Percentiles rank a stretch among this genome's conserved stretches.
Evolutionary conservation across 2,888 invertebrate genomes (phyloP).

Genomic region (Acrobasis repandana): DNA sequence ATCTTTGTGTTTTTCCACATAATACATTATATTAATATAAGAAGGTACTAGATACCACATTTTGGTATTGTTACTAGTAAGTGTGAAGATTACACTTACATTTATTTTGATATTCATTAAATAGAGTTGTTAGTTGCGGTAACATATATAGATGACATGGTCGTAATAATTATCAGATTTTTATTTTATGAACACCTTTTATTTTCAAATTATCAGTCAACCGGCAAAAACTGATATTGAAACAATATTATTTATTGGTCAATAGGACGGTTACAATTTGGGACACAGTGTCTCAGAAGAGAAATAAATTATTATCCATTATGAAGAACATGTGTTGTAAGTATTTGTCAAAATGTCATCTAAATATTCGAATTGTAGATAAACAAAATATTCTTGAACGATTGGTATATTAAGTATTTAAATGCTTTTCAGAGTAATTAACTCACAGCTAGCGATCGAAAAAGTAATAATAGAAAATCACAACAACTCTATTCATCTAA

Average conservation of each 20-base stretch:
- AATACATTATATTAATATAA: constrained; percentile 35
- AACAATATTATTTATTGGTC: constrained; percentile 42
- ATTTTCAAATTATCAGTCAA: constrained; percentile 15
- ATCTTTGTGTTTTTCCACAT: constrained; percentile 45
- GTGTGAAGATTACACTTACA: constrained; percentile 19
- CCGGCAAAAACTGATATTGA: constrained; percentile 10
- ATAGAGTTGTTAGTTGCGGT: constrained; percentile 16
- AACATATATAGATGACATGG: constrained; percentile 20
- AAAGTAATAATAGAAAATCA: constrained; percentile 61
- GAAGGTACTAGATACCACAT: constrained; percentile 25
- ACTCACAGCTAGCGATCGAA: constrained; percentile 64
- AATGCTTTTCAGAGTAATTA: constrained; percentile 27
- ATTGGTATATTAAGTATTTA: constrained; percentile 10
- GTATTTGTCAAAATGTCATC: background rate
- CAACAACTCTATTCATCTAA: constrained; percentile 60
- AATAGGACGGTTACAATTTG: constrained; percentile 55
- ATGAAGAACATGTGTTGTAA: background rate
- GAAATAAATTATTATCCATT: constrained; percentile 13
- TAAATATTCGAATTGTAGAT: constrained; percentile 13
- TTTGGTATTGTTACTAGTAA: constrained; percentile 33
- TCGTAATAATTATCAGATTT: constrained; percentile 15
- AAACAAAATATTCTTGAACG: constrained; percentile 24
- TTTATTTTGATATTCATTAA: constrained; percentile 9
- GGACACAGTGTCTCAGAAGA: constrained; percentile 32
- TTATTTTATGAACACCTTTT: constrained; percentile 21